A percentile compares a stretch with the other conserved stretches of the same genome.
phyloP scores from a whole-genome alignment of 2,888 invertebrate genomes.

The Helicoverpa assulta region DNA sequence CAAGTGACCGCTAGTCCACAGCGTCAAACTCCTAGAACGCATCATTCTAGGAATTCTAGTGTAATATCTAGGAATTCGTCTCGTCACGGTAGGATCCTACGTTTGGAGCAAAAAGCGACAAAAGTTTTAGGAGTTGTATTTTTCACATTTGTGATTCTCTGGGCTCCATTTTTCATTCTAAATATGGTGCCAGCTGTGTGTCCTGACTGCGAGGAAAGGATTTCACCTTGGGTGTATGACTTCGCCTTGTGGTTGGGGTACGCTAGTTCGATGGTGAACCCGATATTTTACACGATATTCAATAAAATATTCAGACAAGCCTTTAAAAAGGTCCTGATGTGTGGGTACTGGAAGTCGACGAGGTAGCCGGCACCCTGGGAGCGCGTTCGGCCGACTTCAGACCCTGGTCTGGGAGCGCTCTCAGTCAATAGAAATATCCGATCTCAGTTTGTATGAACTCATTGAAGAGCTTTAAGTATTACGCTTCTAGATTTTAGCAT shows the following conservation, averaged over 20 bases:
- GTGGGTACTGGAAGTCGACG: slow-evolving; percentile 91
- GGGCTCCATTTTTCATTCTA: slow-evolving; percentile 98
- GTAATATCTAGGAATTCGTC: slow-evolving; percentile 95
- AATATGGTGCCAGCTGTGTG: slow-evolving; percentile 96
- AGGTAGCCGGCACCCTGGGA: slow-evolving; percentile 90
- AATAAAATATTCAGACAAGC: slow-evolving; percentile 98
- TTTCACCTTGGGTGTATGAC: slow-evolving; percentile 95
- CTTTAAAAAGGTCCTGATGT: slow-evolving; percentile 95
- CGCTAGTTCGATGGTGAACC: slow-evolving; percentile 98
- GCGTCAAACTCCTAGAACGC: slow-evolving; percentile 91
- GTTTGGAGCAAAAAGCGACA: slow-evolving; percentile 98
- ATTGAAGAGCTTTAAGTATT: slow-evolving; percentile 76
- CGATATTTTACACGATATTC: slow-evolving; percentile 98
- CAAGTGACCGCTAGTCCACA: slow-evolving; percentile 81
- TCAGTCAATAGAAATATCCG: slow-evolving; percentile 85
- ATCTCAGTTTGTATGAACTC: slow-evolving; percentile 84
- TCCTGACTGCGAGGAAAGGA: slow-evolving; percentile 93
- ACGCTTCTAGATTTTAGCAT: slow-evolving; percentile 69
- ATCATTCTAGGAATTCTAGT: slow-evolving; percentile 95
- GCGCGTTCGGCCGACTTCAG: slow-evolving; percentile 86
- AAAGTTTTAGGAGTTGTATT: slow-evolving; percentile 98
- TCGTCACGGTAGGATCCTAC: slow-evolving; percentile 95
- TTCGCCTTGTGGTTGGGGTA: slow-evolving; percentile 98
- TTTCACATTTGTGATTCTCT: slow-evolving; percentile 97
- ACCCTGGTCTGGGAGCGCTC: slow-evolving; percentile 86